Base-by-base conservation (phyloP, 92 coral and sea anemone genomes). In the Phymanthus crucifer region DNA sequence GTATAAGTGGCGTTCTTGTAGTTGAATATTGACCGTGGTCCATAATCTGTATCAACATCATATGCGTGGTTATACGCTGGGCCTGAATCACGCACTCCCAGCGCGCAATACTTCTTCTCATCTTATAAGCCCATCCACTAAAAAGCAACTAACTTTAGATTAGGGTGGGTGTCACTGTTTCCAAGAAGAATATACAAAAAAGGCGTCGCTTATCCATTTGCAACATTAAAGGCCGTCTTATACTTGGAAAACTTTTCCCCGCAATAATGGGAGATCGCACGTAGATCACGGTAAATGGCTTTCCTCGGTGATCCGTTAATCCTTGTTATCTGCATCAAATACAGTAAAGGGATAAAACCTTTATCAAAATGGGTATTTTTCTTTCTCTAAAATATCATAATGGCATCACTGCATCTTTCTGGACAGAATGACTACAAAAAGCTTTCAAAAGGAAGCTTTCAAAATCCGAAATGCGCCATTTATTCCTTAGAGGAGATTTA, bases 1-100 rank as follows among this genome's bases (percentile, higher is more conserved):
- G 81, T 69, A 64, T 77, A 77, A 77, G 81, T 77, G 72, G 26
- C 37, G 57, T 65, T 77, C 68, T 77, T 61, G 65, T 38, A 36
- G 26, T 38, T 72, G 46, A 35, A 77, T 38, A 77, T 61, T 65
- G 68, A 40, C 29, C 18, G 33, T 46, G 57, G 57, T 3, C 27
- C 40, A 21, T 74, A 46, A 58, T 58, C 57, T 36, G 34, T 61
- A 61, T 77, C 81, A 40, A 24, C 71, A 45, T 24, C 50, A 77
- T 65, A 66, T 65, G 66, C 66, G 77, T 77, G 68, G 68, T 29
- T 61, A 61, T 12, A 61, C 33, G 27, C 27, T 23, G 27, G n/a
- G 27, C 21, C 57, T 17, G 11, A 3, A 57, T 57, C 66, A 57
- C 32, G 68, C 68, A n/a, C 68, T 23, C n/a, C n/a, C 32, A 27